Conservation (phyloP, 2,113 vertebrate species). For the Lichenostomus cassidix region DNA sequence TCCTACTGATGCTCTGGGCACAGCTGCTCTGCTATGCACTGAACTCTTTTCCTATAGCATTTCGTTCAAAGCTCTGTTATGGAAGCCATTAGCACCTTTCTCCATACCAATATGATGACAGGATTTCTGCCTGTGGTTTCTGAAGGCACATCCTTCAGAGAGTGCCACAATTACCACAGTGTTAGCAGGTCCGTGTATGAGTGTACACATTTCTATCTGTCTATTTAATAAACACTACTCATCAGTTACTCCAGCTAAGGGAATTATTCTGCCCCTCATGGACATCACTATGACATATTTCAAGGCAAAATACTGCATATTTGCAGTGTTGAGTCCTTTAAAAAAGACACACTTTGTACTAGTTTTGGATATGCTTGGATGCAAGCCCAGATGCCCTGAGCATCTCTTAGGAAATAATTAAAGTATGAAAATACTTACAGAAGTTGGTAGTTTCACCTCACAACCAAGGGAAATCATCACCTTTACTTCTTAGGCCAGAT, state of each 20-base stretch:
- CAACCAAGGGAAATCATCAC: neutral
- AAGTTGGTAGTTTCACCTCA: neutral
- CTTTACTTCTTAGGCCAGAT: neutral
- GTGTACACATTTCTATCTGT: neutral
- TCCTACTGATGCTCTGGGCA: neutral
- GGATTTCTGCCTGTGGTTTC: slow-evolving; percentile 24
- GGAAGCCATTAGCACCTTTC: slow-evolving; percentile 25
- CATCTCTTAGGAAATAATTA: neutral
- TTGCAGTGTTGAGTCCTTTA: neutral
- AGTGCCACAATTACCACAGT: neutral
- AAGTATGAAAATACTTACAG: neutral
- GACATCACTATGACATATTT: slow-evolving; percentile 6
- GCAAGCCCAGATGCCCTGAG: neutral
- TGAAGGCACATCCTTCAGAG: neutral
- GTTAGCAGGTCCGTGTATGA: neutral
- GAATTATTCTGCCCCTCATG: slow-evolving; percentile 9
- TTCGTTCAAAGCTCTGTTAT: neutral
- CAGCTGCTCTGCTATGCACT: neutral
- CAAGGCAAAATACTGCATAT: slow-evolving; percentile 13
- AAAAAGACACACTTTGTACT: neutral
- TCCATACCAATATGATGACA: neutral
- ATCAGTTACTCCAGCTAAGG: slow-evolving; percentile 10
- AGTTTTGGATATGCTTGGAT: neutral
- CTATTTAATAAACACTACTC: neutral
- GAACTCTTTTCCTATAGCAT: neutral